These are phyloP conservation scores for Meteorus colon DNA, from an alignment of 2,888 invertebrate species.

Conservation along the genomic window DNA sequence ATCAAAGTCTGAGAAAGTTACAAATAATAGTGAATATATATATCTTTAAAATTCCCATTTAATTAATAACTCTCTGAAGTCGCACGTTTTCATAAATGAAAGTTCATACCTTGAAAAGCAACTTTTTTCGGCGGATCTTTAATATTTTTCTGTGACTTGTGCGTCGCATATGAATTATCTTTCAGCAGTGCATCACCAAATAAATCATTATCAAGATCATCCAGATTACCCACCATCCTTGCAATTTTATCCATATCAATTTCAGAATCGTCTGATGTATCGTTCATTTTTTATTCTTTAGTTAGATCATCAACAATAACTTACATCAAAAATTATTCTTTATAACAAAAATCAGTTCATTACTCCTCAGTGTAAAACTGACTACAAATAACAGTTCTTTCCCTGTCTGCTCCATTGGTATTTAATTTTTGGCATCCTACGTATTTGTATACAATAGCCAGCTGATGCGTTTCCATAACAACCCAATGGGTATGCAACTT, in stretches of 20 bases:
- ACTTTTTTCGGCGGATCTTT: constrained; percentile 60
- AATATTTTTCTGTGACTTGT: constrained; percentile 59
- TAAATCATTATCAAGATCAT: constrained; percentile 62
- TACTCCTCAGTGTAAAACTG: too few relatives aligned
- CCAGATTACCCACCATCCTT: constrained; percentile 58
- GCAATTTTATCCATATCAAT: constrained; percentile 55
- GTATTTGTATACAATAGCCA: constrained; percentile 27
- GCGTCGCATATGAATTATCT: constrained; percentile 44
- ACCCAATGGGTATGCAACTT: neutral
- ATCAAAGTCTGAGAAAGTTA: constrained; percentile 46
- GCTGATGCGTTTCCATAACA: constrained; percentile 19
- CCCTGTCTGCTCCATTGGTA: neutral
- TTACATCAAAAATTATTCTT: neutral
- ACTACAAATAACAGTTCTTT: neutral
- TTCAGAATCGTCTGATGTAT: constrained; percentile 50
- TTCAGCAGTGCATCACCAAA: constrained; percentile 55
- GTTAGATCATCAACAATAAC: neutral
- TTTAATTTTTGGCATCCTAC: neutral
- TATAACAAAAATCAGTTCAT: too few relatives aligned
- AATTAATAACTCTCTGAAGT: neutral
- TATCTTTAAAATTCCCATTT: constrained; percentile 2
- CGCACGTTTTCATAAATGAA: neutral
- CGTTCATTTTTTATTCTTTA: constrained; percentile 47
- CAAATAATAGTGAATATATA: neutral
- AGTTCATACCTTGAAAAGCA: constrained; percentile 60